Base-by-base conservation (phyloP, 2,797 vertebrate species). In the Ptychadena robeensis region DNA sequence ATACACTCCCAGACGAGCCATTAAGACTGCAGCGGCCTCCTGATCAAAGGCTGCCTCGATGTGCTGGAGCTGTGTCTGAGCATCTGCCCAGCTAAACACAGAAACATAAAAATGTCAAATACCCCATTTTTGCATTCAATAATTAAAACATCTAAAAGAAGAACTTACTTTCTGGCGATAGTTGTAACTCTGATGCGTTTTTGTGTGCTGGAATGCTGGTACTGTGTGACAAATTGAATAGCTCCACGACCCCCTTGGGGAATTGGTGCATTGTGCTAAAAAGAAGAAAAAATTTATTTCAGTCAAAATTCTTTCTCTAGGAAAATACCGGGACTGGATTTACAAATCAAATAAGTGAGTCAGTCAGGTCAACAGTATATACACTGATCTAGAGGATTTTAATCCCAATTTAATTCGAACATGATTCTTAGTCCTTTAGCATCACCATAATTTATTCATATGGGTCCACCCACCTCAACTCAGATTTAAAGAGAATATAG, bases 41-140 rank as follows among this genome's bases (percentile, higher is more conserved):
- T 99, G 97, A 92, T 99, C 98, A 80, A 99, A 99, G 0, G 97
- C 96, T 0, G 97, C 94, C 91, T 99, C 98, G 0, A 98, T 98
- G 87, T 98, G 97, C 88, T 96, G 96, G 77, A 99, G 95, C 85
- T 99, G 97, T 38, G 93, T 94, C 91, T 98, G 96, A n/a, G 96
- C 97, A 80, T 99, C 97, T 85, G 97, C 98, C 98, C 98, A 99
- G 66, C 97, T 99, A 79, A 2, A 74, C 6, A 70, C 32, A 38
- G n/a, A 44, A 38, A 86, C 18, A 10, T 7, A n/a, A 9, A 30
- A 22, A 34, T 14, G 22, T n/a, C n/a, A 40, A 18, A 69, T 22
- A 34, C 40, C 9, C 11, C 0, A 5, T 18, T 22, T 30, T 3
- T 27, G 30, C 48, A 40, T 4, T 9, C 0, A 15, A 31, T 18